phyloP scores from a whole-genome alignment of 2,113 vertebrate species.

The Emydocephalus ijimae region DNA sequence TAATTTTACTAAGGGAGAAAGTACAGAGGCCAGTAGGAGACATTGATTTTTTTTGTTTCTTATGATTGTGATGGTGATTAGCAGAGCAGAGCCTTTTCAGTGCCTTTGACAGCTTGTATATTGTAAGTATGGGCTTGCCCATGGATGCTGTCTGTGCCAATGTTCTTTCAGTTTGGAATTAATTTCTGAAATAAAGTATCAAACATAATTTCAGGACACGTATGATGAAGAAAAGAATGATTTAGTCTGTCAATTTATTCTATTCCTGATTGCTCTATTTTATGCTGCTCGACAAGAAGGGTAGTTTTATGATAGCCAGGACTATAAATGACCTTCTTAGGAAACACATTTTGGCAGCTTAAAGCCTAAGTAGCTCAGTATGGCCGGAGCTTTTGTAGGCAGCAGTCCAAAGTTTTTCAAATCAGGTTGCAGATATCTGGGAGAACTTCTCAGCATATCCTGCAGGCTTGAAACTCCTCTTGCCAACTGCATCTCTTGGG shows the following conservation, averaged over 20 bases:
- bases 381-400: constrained; percentile 15
- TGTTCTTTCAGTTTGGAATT: constrained; percentile 24
- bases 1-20: constrained; percentile 30
- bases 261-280: not conserved
- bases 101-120: constrained; percentile 45
- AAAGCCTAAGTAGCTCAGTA: constrained; percentile 8
- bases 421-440: constrained; percentile 28
- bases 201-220: constrained; percentile 1
- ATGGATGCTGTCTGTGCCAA: constrained; percentile 30
- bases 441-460: constrained; percentile 32
- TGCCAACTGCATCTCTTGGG: constrained; percentile 29
- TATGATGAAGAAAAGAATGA: not conserved
- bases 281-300: constrained; percentile 25
- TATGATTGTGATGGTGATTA: constrained; percentile 20
- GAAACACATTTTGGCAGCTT: constrained; percentile 5
- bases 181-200: constrained; percentile 24
- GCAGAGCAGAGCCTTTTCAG: constrained; percentile 45
- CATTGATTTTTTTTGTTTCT: constrained; percentile 37
- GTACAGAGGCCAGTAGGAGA: constrained; percentile 19
- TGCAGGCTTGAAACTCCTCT: constrained; percentile 26
- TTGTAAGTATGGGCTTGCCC: constrained; percentile 29
- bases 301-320: not conserved
- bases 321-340: constrained; percentile 18
- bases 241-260: not conserved
- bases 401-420: constrained; percentile 29